A percentile compares a stretch with the other conserved stretches of the same genome.
Conservation (phyloP, 2,888 invertebrate species). For the Euzophera pinguis region DNA sequence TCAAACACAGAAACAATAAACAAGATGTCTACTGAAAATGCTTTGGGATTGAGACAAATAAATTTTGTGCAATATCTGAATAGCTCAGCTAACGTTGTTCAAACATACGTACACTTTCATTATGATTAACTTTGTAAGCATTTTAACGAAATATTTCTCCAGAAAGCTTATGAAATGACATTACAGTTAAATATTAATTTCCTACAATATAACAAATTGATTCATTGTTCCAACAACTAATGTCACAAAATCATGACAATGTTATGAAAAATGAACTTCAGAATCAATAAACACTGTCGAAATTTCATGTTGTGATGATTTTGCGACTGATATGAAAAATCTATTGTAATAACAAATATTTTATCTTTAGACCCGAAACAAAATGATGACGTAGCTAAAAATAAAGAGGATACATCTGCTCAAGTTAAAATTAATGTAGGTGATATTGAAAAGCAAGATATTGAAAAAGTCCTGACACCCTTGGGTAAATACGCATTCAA, state of each 20-base stretch:
- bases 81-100: neutral
- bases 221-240: neutral
- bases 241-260: neutral
- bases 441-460: neutral
- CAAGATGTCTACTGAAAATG: neutral
- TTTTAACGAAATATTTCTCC: neutral
- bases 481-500: neutral
- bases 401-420: neutral
- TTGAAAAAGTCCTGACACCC: neutral
- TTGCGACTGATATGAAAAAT: neutral
- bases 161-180: conserved; percentile 19
- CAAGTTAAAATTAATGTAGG: neutral
- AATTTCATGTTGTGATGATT: too few relatives aligned
- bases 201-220: too few relatives aligned
- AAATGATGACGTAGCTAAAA: neutral
- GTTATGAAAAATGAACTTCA: too few relatives aligned
- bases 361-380: neutral
- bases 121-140: neutral
- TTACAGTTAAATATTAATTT: conserved; percentile 25
- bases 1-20: neutral
- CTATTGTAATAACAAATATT: neutral
- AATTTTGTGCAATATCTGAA: neutral
- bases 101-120: neutral
- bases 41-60: neutral
- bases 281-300: too few relatives aligned